Evolutionary conservation across 2,113 vertebrate genomes (phyloP), one percentile per base, ranked within the genome.

Genomic region (Gallinago media): DNA sequence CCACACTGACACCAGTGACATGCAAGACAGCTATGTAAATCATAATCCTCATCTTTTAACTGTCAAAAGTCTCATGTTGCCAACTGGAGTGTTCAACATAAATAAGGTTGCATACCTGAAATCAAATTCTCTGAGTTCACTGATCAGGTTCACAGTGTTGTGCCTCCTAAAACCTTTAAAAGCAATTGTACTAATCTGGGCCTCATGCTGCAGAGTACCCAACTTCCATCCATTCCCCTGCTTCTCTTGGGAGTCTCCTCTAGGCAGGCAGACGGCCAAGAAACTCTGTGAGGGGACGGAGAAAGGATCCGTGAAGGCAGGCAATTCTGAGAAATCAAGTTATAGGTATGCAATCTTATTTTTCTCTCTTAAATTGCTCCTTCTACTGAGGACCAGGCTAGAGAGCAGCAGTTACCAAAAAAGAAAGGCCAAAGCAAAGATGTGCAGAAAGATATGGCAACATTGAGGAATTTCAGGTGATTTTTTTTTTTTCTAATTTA

Each of bases 21-120:
- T 96, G 95, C 95, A 85, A 95, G 96, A 97, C 92, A 97, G 92
- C 77, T 93, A 95, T 5, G n/a, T 94, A 97, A 94, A 98, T 89
- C 97, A 97, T 95, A 96, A 92, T n/a, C 96, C 78, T 97, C 87
- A 92, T 94, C 88, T 92, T 96, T 95, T 91, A 98, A 97, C 96
- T 97, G 96, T 88, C 95, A 98, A 91, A 88, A 88, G 50, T 75
- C 75, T 80, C 54, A 12, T 20, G 79, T 84, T 94, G 90, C 59
- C 72, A 94, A 89, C 89, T 96, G 55, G 38, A 96, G 85, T 71
- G 86, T 92, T 94, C 96, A 93, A 95, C 92, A 74, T 92, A 95
- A 95, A 93, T 94, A 95, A 96, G 94, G 83, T 76, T 94, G 96
- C 96, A 76, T 91, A 85, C 90, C 95, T 96, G 92, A 97, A 97